These are phyloP conservation scores for Taeniopygia guttata DNA, from an alignment of 2,797 vertebrate species.

Conservation along the genomic window DNA sequence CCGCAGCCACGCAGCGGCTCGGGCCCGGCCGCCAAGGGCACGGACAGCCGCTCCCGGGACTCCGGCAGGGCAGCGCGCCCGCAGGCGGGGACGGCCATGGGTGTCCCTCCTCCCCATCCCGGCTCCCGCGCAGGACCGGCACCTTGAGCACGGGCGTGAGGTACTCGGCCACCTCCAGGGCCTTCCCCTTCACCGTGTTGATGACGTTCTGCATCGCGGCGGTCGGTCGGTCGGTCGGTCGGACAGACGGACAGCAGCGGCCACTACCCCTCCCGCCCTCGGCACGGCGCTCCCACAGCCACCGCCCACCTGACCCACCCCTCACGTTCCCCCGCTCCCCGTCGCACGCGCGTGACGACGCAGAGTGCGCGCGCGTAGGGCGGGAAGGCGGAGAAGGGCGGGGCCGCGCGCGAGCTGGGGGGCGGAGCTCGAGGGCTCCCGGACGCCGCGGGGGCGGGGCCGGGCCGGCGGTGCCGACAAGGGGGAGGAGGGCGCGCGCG, in stretches of 20 bases:
- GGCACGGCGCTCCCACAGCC: background rate
- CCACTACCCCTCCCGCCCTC: background rate
- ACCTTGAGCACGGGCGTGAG: conserved; percentile 94
- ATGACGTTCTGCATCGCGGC: conserved; percentile 89
- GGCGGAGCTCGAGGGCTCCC: background rate
- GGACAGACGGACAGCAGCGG: background rate
- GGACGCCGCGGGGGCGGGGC: background rate
- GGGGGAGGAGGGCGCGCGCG: background rate
- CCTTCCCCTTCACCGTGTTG: conserved; percentile 92
- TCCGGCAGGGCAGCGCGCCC: background rate
- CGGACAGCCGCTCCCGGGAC: no score
- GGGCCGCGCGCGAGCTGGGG: background rate
- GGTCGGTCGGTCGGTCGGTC: accelerated
- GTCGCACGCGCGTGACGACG: background rate
- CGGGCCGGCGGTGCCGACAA: accelerated
- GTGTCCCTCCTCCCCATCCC: background rate
- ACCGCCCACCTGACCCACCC: background rate
- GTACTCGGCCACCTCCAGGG: conserved; percentile 91
- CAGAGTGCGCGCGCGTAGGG: background rate
- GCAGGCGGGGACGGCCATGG: background rate
- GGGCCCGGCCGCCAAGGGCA: background rate
- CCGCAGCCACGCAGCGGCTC: background rate
- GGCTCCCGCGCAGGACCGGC: background rate
- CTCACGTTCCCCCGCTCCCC: background rate
- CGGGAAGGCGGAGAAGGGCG: background rate